Evolutionary conservation across 2,888 invertebrate genomes (phyloP).

Genomic region (Rhagophthalmus giganteus): DNA sequence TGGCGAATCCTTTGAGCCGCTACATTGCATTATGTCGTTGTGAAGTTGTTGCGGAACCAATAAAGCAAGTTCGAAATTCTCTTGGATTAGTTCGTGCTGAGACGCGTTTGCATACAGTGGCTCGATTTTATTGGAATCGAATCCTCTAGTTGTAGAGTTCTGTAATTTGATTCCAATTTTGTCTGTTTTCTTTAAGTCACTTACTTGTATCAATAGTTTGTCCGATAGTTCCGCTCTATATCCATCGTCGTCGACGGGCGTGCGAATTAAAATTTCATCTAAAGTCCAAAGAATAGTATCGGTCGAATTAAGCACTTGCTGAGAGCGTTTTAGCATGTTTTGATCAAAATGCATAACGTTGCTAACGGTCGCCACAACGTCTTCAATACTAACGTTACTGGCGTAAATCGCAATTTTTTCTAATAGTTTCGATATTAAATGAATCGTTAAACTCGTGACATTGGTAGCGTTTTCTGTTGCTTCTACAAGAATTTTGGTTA

Average conservation of each 20-base stretch:
- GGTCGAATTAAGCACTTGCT: conserved; percentile 7
- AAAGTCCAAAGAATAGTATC: conserved; percentile 8
- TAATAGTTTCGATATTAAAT: conserved; percentile 29
- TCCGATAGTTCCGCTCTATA: conserved; percentile 9
- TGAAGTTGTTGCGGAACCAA: conserved; percentile 31
- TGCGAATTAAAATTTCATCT: conserved; percentile 44
- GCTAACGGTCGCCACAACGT: conserved; percentile 1
- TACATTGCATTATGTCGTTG: conserved; percentile 6
- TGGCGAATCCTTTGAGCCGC: conserved; percentile 1
- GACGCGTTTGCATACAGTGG: conserved; percentile 1
- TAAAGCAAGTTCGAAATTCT: conserved; percentile 28
- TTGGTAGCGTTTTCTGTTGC: conserved; percentile 16
- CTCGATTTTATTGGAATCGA: not conserved
- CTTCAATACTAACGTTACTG: not conserved
- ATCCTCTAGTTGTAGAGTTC: not conserved
- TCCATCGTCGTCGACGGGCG: conserved; percentile 28
- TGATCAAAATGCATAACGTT: conserved; percentile 7
- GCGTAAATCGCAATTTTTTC: conserved; percentile 5
- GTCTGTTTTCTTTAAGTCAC: conserved; percentile 18
- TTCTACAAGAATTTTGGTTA: conserved; percentile 10
- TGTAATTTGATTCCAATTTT: conserved; percentile 12
- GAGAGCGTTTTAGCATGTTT: conserved; percentile 3
- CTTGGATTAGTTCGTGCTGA: conserved; percentile 1
- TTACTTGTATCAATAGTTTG: conserved; percentile 27
- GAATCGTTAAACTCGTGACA: conserved; percentile 25